These are phyloP conservation scores for Mythimna impura DNA, from an alignment of 2,888 invertebrate species.

Conservation along the genomic window DNA sequence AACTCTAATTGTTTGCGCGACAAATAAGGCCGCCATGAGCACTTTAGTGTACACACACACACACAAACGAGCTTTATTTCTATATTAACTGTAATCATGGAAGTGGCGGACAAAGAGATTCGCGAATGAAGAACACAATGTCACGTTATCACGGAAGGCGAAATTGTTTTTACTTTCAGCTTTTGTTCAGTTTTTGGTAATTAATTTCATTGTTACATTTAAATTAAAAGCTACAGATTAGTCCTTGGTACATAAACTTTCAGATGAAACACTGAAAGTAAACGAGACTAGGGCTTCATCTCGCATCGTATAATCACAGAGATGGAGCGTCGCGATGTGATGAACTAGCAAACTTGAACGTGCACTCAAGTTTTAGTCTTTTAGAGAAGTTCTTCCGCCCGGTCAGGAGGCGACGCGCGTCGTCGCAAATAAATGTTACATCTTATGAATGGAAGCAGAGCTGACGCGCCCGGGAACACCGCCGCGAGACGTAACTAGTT, in stretches of 20 bases:
- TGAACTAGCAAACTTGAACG: constrained; percentile 42
- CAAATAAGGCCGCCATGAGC: constrained; percentile 45
- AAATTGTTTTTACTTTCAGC: constrained; percentile 55
- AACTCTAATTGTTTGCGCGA: constrained; percentile 62
- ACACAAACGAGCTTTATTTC: constrained; percentile 30
- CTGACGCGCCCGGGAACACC: constrained; percentile 14
- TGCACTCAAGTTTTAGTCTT: constrained; percentile 38
- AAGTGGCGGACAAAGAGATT: constrained; percentile 51
- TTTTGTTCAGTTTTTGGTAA: constrained; percentile 51
- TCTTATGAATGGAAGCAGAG: constrained; percentile 27
- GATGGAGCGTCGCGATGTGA: constrained; percentile 12
- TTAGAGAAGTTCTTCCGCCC: constrained; percentile 25
- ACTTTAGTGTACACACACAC: constrained; percentile 43
- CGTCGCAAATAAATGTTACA: constrained; percentile 44
- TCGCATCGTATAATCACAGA: constrained; percentile 34
- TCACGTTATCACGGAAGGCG: constrained; percentile 45
- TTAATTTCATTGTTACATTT: constrained; percentile 53
- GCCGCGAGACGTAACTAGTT: constrained; percentile 40
- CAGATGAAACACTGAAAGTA: constrained; percentile 20
- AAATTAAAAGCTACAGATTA: constrained; percentile 53
- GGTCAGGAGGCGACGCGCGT: constrained; percentile 13
- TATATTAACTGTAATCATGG: constrained; percentile 45
- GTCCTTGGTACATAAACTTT: constrained; percentile 26
- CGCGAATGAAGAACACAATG: constrained; percentile 55
- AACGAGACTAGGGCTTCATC: constrained; percentile 19